A percentile compares a stretch with the other conserved stretches of the same genome.
Conservation (phyloP, 2,797 vertebrate genomes). For the Sebastes umbrosus region DNA sequence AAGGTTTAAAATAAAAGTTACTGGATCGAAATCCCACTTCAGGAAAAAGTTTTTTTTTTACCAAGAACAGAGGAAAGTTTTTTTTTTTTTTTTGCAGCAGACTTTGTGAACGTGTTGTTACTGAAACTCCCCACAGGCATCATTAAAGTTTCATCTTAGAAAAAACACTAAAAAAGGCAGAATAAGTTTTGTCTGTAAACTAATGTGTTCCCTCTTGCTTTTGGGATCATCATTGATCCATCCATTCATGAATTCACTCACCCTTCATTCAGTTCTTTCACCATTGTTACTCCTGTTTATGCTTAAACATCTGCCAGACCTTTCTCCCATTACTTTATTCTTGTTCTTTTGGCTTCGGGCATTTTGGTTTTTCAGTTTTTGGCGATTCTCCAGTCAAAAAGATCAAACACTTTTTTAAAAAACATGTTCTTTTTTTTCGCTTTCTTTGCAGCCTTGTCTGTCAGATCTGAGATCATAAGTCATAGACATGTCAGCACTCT, state of each 20-base stretch:
- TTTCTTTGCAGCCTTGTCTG: neutral
- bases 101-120: neutral
- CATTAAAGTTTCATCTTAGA: conserved; percentile 28
- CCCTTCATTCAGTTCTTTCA: neutral
- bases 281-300: neutral
- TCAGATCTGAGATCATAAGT: conserved; percentile 2
- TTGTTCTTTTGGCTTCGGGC: neutral
- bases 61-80: neutral
- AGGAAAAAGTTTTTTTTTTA: neutral
- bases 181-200: neutral
- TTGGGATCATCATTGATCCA: neutral
- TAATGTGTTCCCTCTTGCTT: neutral
- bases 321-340: neutral
- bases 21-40: neutral
- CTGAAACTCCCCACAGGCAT: neutral
- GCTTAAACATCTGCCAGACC: neutral
- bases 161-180: neutral
- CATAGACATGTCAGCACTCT: too few relatives aligned
- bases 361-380: neutral
- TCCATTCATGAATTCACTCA: neutral
- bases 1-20: neutral
- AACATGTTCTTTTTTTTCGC: neutral
- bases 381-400: neutral
- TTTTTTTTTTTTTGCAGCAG: neutral
- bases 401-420: neutral